phyloP scores from a whole-genome alignment of 1,140 invertebrate genomes.

The Oedothorax gibbosus region DNA sequence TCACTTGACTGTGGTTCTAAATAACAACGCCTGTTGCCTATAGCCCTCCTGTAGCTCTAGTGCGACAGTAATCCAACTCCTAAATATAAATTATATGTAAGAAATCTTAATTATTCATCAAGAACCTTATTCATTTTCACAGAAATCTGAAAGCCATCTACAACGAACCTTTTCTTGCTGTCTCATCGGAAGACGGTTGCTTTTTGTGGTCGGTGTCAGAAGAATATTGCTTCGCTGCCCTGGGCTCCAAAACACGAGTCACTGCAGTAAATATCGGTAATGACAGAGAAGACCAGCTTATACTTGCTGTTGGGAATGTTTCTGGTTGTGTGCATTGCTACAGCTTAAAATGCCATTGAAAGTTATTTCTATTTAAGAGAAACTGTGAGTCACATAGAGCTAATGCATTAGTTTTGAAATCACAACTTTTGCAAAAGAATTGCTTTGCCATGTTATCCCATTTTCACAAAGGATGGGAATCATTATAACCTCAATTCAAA shows the following conservation, averaged over 20 bases:
- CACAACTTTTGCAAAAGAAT: too few species aligned
- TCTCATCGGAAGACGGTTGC: neutral
- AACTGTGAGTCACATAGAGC: neutral
- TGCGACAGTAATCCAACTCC: too few species aligned
- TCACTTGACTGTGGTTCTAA: too few species aligned
- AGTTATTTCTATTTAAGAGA: neutral
- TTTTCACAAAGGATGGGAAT: too few species aligned
- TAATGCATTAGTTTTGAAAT: too few species aligned
- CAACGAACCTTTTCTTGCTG: constrained; percentile 28
- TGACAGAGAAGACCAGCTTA: neutral
- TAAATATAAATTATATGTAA: neutral
- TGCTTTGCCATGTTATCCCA: too few species aligned
- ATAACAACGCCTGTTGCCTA: too few species aligned
- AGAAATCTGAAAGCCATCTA: constrained; percentile 23
- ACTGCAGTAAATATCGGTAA: neutral
- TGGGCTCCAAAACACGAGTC: neutral
- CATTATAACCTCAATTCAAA: too few species aligned
- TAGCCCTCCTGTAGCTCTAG: too few species aligned
- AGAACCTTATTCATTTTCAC: neutral
- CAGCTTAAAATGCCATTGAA: neutral
- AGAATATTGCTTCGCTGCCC: constrained; percentile 44
- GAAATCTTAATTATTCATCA: neutral
- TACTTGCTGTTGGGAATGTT: constrained; percentile 3
- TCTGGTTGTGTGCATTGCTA: constrained; percentile 25
- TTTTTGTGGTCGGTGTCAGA: constrained; percentile 30